Conservation (phyloP, 1,140 invertebrate genomes). For the Rhagoletis zephyria region DNA sequence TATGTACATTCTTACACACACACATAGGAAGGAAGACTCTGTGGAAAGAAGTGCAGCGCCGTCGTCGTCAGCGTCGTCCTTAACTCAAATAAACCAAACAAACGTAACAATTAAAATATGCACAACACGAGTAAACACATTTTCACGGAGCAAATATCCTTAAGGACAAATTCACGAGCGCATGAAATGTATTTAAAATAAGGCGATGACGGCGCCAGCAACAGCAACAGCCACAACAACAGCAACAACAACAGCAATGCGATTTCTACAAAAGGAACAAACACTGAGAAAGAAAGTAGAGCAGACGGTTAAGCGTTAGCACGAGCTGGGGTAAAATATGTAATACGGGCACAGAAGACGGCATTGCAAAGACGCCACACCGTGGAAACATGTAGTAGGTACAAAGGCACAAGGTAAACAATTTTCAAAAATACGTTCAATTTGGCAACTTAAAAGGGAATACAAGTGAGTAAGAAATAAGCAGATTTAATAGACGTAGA, state of each 20-base stretch:
- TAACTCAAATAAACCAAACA: slow-evolving; percentile 58
- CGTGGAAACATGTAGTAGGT: neutral
- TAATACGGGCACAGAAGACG: neutral
- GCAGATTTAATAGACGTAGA: neutral
- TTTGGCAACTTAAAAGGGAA: slow-evolving; percentile 55
- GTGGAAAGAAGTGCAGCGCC: slow-evolving; percentile 8
- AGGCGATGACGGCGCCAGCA: slow-evolving; percentile 56
- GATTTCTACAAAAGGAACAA: slow-evolving; percentile 27
- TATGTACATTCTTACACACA: neutral
- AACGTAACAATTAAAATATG: slow-evolving; percentile 73
- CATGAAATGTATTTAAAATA: slow-evolving; percentile 73
- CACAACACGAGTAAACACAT: slow-evolving; percentile 73
- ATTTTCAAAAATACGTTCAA: slow-evolving; percentile 63
- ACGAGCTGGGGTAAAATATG: neutral
- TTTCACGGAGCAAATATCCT: slow-evolving; percentile 73
- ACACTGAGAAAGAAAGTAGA: slow-evolving; percentile 23
- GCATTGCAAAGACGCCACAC: neutral
- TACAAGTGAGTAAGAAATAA: slow-evolving; percentile 39
- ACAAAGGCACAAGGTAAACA: slow-evolving; percentile 70
- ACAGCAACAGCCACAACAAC: slow-evolving; percentile 48
- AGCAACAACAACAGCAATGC: neutral
- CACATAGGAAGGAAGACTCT: neutral
- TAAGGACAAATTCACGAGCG: slow-evolving; percentile 68
- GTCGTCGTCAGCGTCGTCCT: neutral
- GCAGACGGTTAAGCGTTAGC: neutral